phyloP scores from a whole-genome alignment of 2,888 invertebrate species.

The Drosophila demipolita region DNA sequence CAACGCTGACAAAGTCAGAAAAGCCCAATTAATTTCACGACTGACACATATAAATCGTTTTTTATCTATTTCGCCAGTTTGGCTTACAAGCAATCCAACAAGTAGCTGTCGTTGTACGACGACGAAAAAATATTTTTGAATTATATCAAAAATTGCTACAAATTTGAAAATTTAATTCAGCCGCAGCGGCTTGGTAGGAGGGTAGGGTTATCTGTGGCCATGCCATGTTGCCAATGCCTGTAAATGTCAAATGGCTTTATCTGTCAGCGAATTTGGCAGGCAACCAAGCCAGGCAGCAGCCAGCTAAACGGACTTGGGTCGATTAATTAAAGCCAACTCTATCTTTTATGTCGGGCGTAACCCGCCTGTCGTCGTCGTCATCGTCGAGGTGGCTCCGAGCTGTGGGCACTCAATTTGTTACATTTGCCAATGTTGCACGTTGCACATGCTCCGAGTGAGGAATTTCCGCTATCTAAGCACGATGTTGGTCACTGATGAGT shows the following conservation, averaged over 20 bases:
- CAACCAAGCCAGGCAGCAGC: constrained; percentile 20
- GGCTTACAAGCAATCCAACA: constrained; percentile 66
- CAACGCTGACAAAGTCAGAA: constrained; percentile 85
- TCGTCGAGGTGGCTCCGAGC: constrained; percentile 20
- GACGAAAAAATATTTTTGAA: constrained; percentile 22
- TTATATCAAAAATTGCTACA: constrained; percentile 76
- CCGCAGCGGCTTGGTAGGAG: background rate
- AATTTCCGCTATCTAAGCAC: constrained; percentile 13
- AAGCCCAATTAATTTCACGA: constrained; percentile 73
- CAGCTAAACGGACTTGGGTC: constrained; percentile 36
- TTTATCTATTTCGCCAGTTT: constrained; percentile 67
- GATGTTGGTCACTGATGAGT: constrained; percentile 54
- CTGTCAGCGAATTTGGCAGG: constrained; percentile 79
- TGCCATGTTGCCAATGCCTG: constrained; percentile 72
- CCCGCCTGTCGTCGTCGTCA: constrained; percentile 63
- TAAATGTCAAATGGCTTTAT: constrained; percentile 82
- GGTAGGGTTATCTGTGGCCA: constrained; percentile 18
- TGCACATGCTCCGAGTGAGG: constrained; percentile 28
- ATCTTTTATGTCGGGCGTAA: constrained; percentile 56
- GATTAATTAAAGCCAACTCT: constrained; percentile 72
- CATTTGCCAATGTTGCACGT: constrained; percentile 38
- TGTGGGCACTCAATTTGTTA: constrained; percentile 59
- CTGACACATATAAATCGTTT: constrained; percentile 79
- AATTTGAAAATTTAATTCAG: constrained; percentile 70
- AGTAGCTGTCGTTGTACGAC: constrained; percentile 47